Evolutionary conservation across 2,113 vertebrate genomes (phyloP).

Genomic region (Penelope pileata): DNA sequence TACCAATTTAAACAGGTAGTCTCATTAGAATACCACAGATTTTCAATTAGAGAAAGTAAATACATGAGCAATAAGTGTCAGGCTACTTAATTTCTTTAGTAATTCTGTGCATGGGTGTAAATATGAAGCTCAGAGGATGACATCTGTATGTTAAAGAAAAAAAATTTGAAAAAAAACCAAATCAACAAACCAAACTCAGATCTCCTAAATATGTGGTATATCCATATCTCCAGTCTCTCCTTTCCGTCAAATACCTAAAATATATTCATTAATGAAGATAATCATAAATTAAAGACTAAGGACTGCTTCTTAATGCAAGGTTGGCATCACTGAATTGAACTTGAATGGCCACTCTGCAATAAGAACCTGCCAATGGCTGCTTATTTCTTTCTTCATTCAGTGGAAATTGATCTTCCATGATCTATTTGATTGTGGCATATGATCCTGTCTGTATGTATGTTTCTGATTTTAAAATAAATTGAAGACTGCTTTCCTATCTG

Average conservation of each 20-base stretch:
- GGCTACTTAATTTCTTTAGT: background rate
- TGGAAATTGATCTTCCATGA: background rate
- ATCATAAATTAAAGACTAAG: background rate
- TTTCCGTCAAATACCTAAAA: background rate
- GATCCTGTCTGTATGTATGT: background rate
- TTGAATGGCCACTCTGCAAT: background rate
- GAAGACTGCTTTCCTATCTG: background rate
- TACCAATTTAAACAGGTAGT: background rate
- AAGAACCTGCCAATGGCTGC: background rate
- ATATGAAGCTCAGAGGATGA: background rate
- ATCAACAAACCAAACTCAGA: background rate
- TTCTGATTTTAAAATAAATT: slow-evolving; percentile 4
- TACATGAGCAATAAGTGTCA: background rate
- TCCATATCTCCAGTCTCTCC: background rate
- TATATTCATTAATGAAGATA: background rate
- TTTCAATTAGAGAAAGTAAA: background rate
- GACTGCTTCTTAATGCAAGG: background rate
- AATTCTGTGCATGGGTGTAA: background rate
- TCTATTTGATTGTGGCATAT: background rate
- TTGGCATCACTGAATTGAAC: background rate
- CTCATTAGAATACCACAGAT: background rate
- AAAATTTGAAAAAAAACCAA: background rate
- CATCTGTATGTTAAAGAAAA: background rate
- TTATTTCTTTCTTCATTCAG: background rate
- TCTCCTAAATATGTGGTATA: background rate